Evolutionary conservation across 2,797 vertebrate genomes (phyloP), one percentile per base, ranked within the genome.

Genomic region (Gouania willdenowi): DNA sequence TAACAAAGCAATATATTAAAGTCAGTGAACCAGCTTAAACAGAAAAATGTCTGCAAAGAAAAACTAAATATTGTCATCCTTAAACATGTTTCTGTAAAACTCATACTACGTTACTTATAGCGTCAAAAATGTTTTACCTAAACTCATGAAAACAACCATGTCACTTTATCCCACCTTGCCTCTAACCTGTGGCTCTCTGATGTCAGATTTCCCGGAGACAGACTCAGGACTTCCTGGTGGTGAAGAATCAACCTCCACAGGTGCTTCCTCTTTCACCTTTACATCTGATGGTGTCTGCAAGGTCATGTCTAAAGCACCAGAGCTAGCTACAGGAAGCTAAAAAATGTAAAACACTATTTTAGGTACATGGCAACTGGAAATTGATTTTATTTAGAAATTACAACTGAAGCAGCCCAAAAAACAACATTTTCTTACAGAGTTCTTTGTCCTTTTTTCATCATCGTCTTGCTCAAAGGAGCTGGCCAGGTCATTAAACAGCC

Each of bases 401-500:
- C 6, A 25, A 11, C 18, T 5, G 5, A 11, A 41, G 11, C 8
- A n/a, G 37, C 1, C 16, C 13, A 38, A 9, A 50, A 34, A 36
- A 11, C 30, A 30, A 40, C 54, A 23, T 14, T 34, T 41, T 18
- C 84, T 87, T 81, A 91, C 89, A 50, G 82, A 70, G 73, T 79
- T 87, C 48, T 86, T 89, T 49, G 82, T 72, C 62, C 79, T 82
- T 87, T 93, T 98, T 23, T 97, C 93, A 2, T 98, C 94, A 0
- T 98, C 94, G 30, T 98, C 94, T 3, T 96, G 92, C 68, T 96
- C 93, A 18, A 98, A 97, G 55, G 94, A 94, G 62, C 84, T 93
- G 54, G 90, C 93, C 67, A 98, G 86, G 79, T 99, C 96, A 39
- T 94, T 96, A 88, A 99, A 99, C 39, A 99, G 90, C 30, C 95